A percentile compares a stretch with the other conserved stretches of the same genome.
phyloP scores from a whole-genome alignment of 2,113 vertebrate species.

The Psittacula cyanocephala region DNA sequence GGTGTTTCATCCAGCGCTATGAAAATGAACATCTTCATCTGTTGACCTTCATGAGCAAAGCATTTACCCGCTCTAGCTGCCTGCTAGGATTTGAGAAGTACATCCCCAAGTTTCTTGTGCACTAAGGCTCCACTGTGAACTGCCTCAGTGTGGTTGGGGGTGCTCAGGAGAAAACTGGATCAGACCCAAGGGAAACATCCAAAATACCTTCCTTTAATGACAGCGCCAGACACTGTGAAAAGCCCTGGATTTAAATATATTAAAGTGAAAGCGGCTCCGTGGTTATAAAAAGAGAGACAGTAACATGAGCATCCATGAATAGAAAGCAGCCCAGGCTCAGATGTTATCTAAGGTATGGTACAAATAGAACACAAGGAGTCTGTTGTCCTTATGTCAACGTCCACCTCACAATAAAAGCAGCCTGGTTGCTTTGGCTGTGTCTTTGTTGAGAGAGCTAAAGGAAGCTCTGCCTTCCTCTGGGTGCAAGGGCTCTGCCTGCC shows the following conservation, averaged over 20 bases:
- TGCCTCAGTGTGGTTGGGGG: not conserved
- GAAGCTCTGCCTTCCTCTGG: not conserved
- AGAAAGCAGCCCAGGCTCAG: not conserved
- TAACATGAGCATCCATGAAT: not conserved
- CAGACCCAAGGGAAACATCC: conserved; percentile 18
- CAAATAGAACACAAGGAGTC: not conserved
- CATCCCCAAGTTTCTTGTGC: not conserved
- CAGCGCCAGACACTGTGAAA: not conserved
- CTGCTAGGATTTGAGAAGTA: not conserved
- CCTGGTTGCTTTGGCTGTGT: not conserved
- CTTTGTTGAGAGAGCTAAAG: not conserved
- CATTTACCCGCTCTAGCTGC: not conserved
- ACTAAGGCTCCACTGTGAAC: not conserved
- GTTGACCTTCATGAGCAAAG: not conserved
- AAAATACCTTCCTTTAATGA: conserved; percentile 34
- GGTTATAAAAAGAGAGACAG: not conserved
- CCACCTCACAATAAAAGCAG: not conserved
- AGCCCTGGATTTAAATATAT: not conserved
- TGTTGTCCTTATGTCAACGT: not conserved
- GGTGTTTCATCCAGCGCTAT: not conserved
- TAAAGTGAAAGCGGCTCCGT: not conserved
- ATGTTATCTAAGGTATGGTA: not conserved
- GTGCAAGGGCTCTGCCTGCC: not conserved
- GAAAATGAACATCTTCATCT: not conserved
- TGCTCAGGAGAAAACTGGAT: not conserved